These are phyloP conservation scores for Sesamia inferens DNA, from an alignment of 2,888 invertebrate species.

Conservation along the genomic window DNA sequence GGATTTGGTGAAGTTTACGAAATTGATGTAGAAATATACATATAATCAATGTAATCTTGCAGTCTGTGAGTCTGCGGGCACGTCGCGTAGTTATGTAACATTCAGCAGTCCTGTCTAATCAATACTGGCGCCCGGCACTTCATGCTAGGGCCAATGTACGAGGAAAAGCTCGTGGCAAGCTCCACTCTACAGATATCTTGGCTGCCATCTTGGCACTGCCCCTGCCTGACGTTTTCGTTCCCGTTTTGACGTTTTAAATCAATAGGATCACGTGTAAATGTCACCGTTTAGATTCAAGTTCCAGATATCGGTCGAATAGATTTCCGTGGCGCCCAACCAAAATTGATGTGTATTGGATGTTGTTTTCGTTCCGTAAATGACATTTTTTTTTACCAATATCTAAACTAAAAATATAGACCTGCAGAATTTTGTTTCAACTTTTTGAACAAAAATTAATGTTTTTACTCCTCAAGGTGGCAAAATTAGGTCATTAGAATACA, in stretches of 20 bases:
- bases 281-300: conserved; percentile 45
- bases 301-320: conserved; percentile 38
- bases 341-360: conserved; percentile 12
- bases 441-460: conserved; percentile 20
- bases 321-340: conserved; percentile 21
- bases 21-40: conserved; percentile 63
- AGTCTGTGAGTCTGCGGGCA: conserved; percentile 78
- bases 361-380: conserved; percentile 30
- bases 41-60: conserved; percentile 74
- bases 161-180: conserved; percentile 72
- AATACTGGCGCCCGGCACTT: conserved; percentile 84
- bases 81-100: conserved; percentile 83
- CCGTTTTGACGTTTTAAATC: conserved; percentile 64
- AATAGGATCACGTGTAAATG: conserved; percentile 56
- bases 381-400: conserved; percentile 13
- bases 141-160: conserved; percentile 84
- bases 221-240: conserved; percentile 67
- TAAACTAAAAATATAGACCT: not conserved
- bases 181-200: conserved; percentile 73
- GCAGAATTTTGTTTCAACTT: conserved; percentile 13
- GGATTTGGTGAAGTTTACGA: conserved; percentile 61
- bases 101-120: conserved; percentile 86
- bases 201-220: conserved; percentile 75
- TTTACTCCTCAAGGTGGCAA: conserved; percentile 17
- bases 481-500: conserved; percentile 35